Conservation (phyloP, 1,140 invertebrate species). For the Pseudobourletiella spinata region DNA sequence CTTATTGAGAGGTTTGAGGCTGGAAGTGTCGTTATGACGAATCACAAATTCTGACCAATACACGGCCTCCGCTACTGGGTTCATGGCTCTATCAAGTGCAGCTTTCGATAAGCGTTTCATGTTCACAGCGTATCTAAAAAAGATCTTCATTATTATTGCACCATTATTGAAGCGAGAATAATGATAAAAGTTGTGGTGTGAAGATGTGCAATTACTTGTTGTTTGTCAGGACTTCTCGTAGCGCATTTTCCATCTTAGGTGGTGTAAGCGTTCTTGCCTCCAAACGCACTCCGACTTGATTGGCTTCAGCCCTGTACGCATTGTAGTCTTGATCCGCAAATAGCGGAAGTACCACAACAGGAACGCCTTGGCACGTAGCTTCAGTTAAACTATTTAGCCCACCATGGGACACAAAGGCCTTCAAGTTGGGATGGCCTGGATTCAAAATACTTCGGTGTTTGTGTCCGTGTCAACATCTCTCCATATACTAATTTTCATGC, state of each 20-base stretch:
- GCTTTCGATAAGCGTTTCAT: slow-evolving; percentile 33
- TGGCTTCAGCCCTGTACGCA: slow-evolving; percentile 35
- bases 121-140: slow-evolving; percentile 40
- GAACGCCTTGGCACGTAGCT: slow-evolving; percentile 27
- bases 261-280: slow-evolving; percentile 14
- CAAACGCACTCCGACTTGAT: slow-evolving; percentile 25
- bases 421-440: slow-evolving; percentile 27
- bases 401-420: slow-evolving; percentile 29
- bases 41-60: slow-evolving; percentile 39
- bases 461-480: no score
- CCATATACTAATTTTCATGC: no score
- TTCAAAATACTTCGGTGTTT: no score
- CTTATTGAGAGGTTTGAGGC: slow-evolving; percentile 20
- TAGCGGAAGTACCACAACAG: slow-evolving; percentile 27
- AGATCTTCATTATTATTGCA: background rate
- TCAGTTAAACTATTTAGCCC: slow-evolving; percentile 32
- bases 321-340: slow-evolving; percentile 33
- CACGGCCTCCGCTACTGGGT: slow-evolving; percentile 34
- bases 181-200: background rate
- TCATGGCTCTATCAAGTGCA: slow-evolving; percentile 47
- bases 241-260: background rate
- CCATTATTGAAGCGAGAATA: background rate
- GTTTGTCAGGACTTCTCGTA: background rate
- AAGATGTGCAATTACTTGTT: background rate
- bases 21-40: slow-evolving; percentile 33